Conservation (phyloP, 2,113 vertebrate genomes). For the Elephantulus edwardii region DNA sequence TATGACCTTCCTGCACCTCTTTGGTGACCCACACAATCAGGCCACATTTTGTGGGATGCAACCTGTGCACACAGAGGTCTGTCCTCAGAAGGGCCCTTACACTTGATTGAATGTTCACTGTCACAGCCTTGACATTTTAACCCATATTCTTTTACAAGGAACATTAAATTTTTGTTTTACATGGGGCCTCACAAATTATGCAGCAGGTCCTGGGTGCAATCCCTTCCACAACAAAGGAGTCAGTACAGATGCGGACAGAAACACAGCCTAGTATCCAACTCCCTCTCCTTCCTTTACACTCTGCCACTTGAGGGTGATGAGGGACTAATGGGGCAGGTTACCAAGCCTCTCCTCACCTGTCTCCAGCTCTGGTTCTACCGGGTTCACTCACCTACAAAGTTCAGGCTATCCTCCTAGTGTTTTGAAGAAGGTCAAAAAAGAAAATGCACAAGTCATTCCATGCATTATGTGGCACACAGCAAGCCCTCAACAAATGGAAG, state of each 20-base stretch:
- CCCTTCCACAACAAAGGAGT: background rate
- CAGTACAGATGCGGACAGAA: background rate
- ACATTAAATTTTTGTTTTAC: background rate
- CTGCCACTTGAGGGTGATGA: background rate
- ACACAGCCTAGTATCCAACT: background rate
- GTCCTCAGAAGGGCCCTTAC: background rate
- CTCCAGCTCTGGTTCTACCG: background rate
- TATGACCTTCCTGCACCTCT: background rate
- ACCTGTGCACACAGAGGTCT: background rate
- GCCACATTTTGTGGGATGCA: background rate
- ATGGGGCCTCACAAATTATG: background rate
- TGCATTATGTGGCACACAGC: accelerated
- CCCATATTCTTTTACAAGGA: background rate
- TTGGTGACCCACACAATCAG: background rate
- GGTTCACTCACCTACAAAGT: background rate
- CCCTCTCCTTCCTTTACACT: background rate
- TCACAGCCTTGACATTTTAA: background rate
- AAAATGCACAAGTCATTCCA: background rate
- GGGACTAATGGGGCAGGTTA: background rate
- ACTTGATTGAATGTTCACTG: background rate
- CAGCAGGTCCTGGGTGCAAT: background rate
- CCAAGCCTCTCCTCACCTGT: background rate
- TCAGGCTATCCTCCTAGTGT: background rate
- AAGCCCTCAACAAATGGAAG: background rate
- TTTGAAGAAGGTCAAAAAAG: background rate